These are phyloP conservation scores for Forbesichthys agassizii DNA, from an alignment of 2,113 vertebrate genomes.

Conservation along the genomic window DNA sequence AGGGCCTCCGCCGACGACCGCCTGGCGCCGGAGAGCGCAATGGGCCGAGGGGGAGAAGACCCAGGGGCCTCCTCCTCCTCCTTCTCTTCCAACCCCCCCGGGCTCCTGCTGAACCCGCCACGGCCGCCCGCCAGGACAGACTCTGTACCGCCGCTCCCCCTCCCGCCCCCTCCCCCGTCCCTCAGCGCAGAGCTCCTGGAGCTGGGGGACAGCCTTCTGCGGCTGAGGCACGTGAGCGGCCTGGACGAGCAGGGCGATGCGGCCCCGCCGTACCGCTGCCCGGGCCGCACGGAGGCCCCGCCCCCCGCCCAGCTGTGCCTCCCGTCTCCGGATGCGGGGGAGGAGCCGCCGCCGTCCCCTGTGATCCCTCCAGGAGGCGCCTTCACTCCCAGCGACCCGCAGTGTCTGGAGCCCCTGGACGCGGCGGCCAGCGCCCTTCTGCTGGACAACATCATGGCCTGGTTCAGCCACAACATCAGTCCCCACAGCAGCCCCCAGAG, in stretches of 20 bases:
- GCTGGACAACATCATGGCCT: constrained; percentile 78
- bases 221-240: constrained; percentile 77
- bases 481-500: constrained; percentile 73
- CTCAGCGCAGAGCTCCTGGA: constrained; percentile 89
- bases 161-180: constrained; percentile 77
- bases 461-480: constrained; percentile 75
- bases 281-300: constrained; percentile 1
- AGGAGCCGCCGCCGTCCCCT: constrained; percentile 64
- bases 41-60: constrained; percentile 62
- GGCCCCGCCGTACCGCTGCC: constrained; percentile 30
- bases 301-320: constrained; percentile 68
- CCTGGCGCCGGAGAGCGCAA: constrained; percentile 33
- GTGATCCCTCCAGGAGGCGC: constrained; percentile 67
- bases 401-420: constrained; percentile 69
- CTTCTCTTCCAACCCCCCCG: constrained; percentile 43
- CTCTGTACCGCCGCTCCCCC: constrained; percentile 79
- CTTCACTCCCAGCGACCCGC: constrained; percentile 72
- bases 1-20: neutral
- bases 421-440: constrained; percentile 69
- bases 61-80: constrained; percentile 45
- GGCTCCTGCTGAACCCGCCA: constrained; percentile 55
- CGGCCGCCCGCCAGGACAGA: constrained; percentile 80
- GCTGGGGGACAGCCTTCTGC: constrained; percentile 88
- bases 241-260: neutral
- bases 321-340: constrained; percentile 63